Conservation (phyloP, 2,797 vertebrate genomes). For the Columba guinea region DNA sequence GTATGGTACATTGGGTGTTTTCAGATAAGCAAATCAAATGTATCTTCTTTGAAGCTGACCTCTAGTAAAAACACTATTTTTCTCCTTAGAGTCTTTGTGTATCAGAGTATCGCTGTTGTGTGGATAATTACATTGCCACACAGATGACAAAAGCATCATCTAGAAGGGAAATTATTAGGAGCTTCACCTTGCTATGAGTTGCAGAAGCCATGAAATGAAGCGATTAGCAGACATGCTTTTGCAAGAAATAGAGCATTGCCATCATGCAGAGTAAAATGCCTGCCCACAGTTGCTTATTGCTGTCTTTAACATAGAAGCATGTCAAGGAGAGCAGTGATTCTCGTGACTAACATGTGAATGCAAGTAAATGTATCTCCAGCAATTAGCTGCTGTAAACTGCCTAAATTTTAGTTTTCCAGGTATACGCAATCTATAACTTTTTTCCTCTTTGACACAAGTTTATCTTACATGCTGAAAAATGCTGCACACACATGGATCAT, state of each 20-base stretch:
- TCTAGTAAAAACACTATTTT: neutral
- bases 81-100: neutral
- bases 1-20: neutral
- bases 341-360: neutral
- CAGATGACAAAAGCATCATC: neutral
- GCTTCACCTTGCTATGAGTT: neutral
- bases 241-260: neutral
- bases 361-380: neutral
- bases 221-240: neutral
- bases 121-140: neutral
- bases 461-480: neutral
- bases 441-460: neutral
- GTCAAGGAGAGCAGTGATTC: neutral
- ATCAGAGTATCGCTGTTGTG: neutral
- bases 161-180: neutral
- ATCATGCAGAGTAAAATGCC: neutral
- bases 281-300: neutral
- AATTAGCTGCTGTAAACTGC: neutral
- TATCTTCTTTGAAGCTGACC: neutral
- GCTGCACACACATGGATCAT: neutral
- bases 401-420: neutral
- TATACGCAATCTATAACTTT: neutral
- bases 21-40: slow-evolving; percentile 6
- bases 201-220: neutral
- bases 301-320: neutral